Evolutionary conservation across 2,888 invertebrate genomes (phyloP), one percentile per base, ranked within the genome.

Genomic region (Phymatocera aterrima): DNA sequence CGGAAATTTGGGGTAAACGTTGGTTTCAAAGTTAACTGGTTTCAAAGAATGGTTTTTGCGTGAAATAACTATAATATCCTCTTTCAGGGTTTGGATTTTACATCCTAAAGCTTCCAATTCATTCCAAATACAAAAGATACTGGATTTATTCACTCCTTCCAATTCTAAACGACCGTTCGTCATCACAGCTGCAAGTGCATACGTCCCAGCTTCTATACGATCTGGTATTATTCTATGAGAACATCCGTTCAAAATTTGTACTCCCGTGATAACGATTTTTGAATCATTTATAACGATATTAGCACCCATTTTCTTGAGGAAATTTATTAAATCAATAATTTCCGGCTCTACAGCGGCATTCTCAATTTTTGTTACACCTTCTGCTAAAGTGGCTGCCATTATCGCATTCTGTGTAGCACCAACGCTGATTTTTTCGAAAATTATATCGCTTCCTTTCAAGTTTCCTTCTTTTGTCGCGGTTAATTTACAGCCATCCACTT

Each of bases 81-180:
- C 28, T 4, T 57, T 28, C 15, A 28, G 28, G 12, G 15, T 1
- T 28, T 57, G 15, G 57, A 57, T 28, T 10, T 15, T 57, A 28
- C 24, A 57, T 57, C 57, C 57, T 3, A 5, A 12, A 15, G 57
- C 28, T 5, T 57, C 57, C 57, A 57, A 57, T 57, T 57, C 57
- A 15, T 28, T 28, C 5, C 15, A 12, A 28, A 57, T 57, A 15
- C 21, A 28, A 4, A 24, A 15, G 8, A 57, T 57, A 4, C 61
- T 46, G 37, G 79, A 79, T 70, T 77, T 68, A 79, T 51, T 77
- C 68, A 79, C 61, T 70, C 79, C 79, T 79, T 79, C 79, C 40
- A 79, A 79, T 60, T 77, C 72, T 57, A 79, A 60, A 60, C 77
- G 70, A 72, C 79, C 79, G 61, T 77, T 64, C 70, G 79, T 79